phyloP scores from a whole-genome alignment of 2,113 vertebrate species.

The Cololabis saira region DNA sequence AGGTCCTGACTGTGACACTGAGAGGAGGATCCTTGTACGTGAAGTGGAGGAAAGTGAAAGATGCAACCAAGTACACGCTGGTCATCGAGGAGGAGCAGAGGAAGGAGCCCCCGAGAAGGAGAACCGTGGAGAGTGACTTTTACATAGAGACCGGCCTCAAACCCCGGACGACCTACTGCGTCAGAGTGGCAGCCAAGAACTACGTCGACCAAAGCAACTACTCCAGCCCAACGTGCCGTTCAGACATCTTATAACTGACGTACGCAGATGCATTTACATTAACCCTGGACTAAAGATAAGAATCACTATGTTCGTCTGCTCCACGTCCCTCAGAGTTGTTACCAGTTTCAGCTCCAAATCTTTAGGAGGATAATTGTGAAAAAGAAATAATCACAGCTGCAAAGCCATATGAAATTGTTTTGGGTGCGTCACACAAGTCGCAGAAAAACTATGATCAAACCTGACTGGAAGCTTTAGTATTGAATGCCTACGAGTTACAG shows the following conservation, averaged over 20 bases:
- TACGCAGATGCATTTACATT: background rate
- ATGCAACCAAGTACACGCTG: slow-evolving; percentile 59
- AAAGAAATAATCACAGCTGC: slow-evolving; percentile 26
- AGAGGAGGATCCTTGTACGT: slow-evolving; percentile 58
- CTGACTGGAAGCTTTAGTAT: slow-evolving; percentile 42
- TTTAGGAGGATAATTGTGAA: slow-evolving; percentile 31
- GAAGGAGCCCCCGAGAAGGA: background rate
- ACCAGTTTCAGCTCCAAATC: slow-evolving; percentile 12
- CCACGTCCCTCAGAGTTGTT: slow-evolving; percentile 24
- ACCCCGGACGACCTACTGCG: slow-evolving; percentile 68
- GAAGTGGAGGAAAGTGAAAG: slow-evolving; percentile 64
- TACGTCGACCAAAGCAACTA: slow-evolving; percentile 47
- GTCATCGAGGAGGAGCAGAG: slow-evolving; percentile 50
- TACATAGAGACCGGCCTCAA: slow-evolving; percentile 59
- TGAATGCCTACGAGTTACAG: slow-evolving; percentile 42
- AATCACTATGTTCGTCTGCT: slow-evolving; percentile 18
- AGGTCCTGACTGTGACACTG: slow-evolving; percentile 63
- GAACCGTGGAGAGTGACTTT: slow-evolving; percentile 36
- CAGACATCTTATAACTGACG: slow-evolving; percentile 29
- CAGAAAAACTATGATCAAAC: slow-evolving; percentile 36
- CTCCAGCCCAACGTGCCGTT: slow-evolving; percentile 60
- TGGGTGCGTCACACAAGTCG: slow-evolving; percentile 18
- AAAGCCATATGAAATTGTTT: slow-evolving; percentile 24
- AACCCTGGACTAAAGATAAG: slow-evolving; percentile 34
- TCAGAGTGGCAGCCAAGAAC: slow-evolving; percentile 66